Conservation (phyloP, 2,797 vertebrate species). For the Sciurus vulgaris region DNA sequence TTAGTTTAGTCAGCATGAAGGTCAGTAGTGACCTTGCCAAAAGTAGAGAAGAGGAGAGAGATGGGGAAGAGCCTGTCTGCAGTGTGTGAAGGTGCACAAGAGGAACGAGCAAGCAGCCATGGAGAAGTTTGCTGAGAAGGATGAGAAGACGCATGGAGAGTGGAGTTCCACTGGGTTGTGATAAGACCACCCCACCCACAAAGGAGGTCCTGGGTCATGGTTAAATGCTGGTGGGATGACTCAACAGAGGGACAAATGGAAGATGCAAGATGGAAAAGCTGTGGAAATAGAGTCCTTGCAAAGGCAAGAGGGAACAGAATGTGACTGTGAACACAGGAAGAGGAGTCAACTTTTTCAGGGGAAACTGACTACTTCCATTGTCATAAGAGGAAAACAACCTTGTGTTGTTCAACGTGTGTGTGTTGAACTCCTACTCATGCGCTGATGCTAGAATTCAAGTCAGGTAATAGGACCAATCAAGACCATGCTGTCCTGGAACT, state of each 20-base stretch:
- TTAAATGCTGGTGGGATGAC: background rate
- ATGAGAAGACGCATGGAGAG: background rate
- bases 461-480: background rate
- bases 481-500: background rate
- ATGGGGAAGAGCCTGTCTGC: background rate
- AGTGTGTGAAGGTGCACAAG: background rate
- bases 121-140: background rate
- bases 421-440: background rate
- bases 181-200: background rate
- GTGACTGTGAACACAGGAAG: background rate
- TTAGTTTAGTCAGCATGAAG: background rate
- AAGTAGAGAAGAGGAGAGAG: background rate
- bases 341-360: background rate
- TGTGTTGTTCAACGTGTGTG: background rate
- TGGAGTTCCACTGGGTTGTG: background rate
- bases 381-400: background rate
- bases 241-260: background rate
- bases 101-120: background rate
- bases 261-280: background rate
- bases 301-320: background rate
- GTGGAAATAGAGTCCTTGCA: background rate
- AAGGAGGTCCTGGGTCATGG: background rate
- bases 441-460: background rate
- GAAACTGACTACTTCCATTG: background rate
- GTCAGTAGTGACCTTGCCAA: background rate